Base-by-base conservation (phyloP, 2,888 invertebrate genomes). In the Drosophila picticornis region DNA sequence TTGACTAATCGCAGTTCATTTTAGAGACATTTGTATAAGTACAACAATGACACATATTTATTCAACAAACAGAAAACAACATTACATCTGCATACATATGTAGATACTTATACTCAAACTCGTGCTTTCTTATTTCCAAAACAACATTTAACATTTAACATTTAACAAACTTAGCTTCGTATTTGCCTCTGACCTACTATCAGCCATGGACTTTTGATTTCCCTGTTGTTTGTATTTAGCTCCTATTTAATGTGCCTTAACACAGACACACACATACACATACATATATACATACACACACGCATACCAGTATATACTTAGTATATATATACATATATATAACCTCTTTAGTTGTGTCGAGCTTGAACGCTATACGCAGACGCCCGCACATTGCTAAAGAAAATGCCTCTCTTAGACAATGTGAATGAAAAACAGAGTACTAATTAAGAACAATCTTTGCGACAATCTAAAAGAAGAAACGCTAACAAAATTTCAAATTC, bases 401-500 rank as follows among this genome's bases (percentile, higher is more conserved):
- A 77, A 59, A 62, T 73, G 71, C 70, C 79, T 76, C 82, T 84
- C 79, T 87, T 79, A 82, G 75, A 83, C 75, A 88, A 84, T 86
- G 84, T 86, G 86, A 90, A 90, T 85, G 85, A 87, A 84, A 82
- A 87, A 88, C 88, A 88, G 85, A 85, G 84, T 85, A 85, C 84
- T 73, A 72, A 80, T 77, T 87, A 85, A 84, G 66, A 74, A 72
- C 67, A 69, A 68, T 34, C 53, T 52, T 76, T 81, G 84, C 78
- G 69, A 81, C 72, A 79, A 57, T 63, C 57, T 55, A 61, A 80
- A 72, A 73, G 65, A 70, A 71, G 50, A 73, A 79, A 78, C 70
- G 84, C 85, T 90, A 88, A 90, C 88, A 80, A 90, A 90, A 90
- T 90, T 90, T 87, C 71, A 84, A 84, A 89, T 89, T 87, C 82